These are phyloP conservation scores for Pachypanchax playfairii DNA, from an alignment of 2,113 vertebrate genomes.

Conservation along the genomic window DNA sequence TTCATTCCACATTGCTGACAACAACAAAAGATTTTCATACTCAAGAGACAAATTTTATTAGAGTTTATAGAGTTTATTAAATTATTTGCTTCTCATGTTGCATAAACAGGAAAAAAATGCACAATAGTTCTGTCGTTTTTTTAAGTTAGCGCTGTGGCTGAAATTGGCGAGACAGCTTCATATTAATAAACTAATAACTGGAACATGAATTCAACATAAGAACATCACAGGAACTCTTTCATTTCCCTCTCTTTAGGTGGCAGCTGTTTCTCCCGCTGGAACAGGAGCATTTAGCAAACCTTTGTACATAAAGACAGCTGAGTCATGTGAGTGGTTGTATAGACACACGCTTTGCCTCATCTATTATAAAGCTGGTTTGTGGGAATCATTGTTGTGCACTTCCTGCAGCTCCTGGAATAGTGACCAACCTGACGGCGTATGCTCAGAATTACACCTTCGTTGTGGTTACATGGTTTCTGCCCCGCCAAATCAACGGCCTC, in stretches of 20 bases:
- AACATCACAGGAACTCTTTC: too few species aligned
- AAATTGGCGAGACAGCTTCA: too few species aligned
- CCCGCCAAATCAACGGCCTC: slow-evolving; percentile 92
- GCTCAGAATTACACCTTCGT: slow-evolving; percentile 89
- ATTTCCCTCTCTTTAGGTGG: slow-evolving; percentile 80
- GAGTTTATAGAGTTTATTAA: background rate
- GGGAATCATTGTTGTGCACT: slow-evolving; percentile 54
- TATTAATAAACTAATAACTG: too few species aligned
- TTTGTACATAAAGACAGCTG: slow-evolving; percentile 92
- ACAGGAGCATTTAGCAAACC: slow-evolving; percentile 88
- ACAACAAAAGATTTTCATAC: background rate
- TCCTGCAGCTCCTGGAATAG: slow-evolving; percentile 90
- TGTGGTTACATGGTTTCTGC: slow-evolving; percentile 93
- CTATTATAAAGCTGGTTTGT: slow-evolving; percentile 1
- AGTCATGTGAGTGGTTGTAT: slow-evolving; percentile 86
- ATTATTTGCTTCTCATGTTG: background rate
- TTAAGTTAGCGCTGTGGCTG: too few species aligned
- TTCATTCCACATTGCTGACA: background rate
- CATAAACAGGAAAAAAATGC: background rate
- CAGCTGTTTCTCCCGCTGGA: slow-evolving; percentile 87
- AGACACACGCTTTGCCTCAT: background rate
- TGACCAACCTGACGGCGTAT: slow-evolving; percentile 91
- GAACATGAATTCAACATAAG: too few species aligned
- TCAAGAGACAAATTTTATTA: background rate
- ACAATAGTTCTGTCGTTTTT: too few species aligned